Base-by-base conservation (phyloP, 2,888 invertebrate genomes). In the Anodontia alba region DNA sequence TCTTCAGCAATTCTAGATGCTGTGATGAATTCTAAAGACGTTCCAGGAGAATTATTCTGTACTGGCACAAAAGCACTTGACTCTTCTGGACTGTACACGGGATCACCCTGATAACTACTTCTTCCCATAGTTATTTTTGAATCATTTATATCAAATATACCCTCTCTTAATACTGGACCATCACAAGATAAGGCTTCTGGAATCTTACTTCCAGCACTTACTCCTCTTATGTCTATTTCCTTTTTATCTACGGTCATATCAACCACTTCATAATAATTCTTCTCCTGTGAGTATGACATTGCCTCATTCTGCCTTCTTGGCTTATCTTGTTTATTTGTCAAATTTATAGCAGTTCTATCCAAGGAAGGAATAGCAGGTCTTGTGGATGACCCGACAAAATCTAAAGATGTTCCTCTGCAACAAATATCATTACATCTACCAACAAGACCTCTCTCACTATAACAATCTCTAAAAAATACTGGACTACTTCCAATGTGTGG, bases 341-440 rank as follows among this genome's bases (percentile, higher is more conserved):
- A 26, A 57, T 29, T 38, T 5, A 38, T 38, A 5, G 12, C 33
- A 29, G 10, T 62, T 33, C 23, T 33, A 62, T 62, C 62, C 12
- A 62, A 3, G 15, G 62, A 33, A 7, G 62, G 62, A 17, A 62
- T 62, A 33, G 62, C 31, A 17, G 62, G 33, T 33, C 62, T 62
- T 7, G 29, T 62, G 10, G 23, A 62, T 29, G 62, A 17, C 20
- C 62, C 62, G 33, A 62, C 62, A 62, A 62, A 29, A 20, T 62
- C 62, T 33, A 62, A 33, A 20, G 23, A 62, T 33, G 62, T n/a
- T 33, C 62, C 62, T 20, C 62, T 8, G 23, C 62, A 62, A 20
- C 62, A 62, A 20, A 62, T 17, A 62, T 62, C 62, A 62, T 62
- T 62, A 17, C 62, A 62, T 33, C n/a, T 31, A 1, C 62, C 62